Base-by-base conservation (phyloP, 2,797 vertebrate species). In the Apogon talboti region DNA sequence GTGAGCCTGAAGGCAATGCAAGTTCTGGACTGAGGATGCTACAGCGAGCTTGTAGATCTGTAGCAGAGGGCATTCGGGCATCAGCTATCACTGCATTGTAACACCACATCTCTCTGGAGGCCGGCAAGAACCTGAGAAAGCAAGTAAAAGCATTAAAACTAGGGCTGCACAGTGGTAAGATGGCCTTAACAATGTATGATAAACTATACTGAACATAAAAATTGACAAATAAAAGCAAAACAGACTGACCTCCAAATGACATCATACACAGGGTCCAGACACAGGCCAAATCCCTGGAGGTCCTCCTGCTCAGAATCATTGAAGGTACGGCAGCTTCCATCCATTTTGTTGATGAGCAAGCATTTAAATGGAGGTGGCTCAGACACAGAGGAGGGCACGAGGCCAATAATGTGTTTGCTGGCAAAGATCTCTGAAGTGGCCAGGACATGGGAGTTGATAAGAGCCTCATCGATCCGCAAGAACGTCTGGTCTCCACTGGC, bases 221-320 rank as follows among this genome's bases (percentile, higher is more conserved):
- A 3, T 45, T 40, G 6, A 33, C 13, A 28, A 18, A 30, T 55
- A 19, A 11, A 42, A 43, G 1, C 0, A 7, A 28, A 53, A 4
- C 15, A n/a, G 11, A 75, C 93, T 92, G 89, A 97, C 98, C 98
- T 97, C 98, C 98, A 99, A 87, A 99, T 96, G 85, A 99, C 98
- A 87, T 99, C 98, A 91, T 98, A 98, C 63, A 99, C 97, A 47
- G 98, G 98, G 89, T 99, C 98, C 83, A 99, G 93, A 91, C 98
- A 99, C 13, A 99, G 95, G 72, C 97, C 97, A 71, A 97, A 99
- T 60, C 98, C 97, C 81, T 99, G 97, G 68, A 99, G 94, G 82
- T 99, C 98, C 81, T 99, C 98, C 88, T 99, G 98, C 81, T 99
- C 98, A 35, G 97, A 99, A 89, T 99, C 98, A 87, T 97, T 99